These are phyloP conservation scores for Neoarius graeffei DNA, from an alignment of 2,113 vertebrate species.

Conservation along the genomic window DNA sequence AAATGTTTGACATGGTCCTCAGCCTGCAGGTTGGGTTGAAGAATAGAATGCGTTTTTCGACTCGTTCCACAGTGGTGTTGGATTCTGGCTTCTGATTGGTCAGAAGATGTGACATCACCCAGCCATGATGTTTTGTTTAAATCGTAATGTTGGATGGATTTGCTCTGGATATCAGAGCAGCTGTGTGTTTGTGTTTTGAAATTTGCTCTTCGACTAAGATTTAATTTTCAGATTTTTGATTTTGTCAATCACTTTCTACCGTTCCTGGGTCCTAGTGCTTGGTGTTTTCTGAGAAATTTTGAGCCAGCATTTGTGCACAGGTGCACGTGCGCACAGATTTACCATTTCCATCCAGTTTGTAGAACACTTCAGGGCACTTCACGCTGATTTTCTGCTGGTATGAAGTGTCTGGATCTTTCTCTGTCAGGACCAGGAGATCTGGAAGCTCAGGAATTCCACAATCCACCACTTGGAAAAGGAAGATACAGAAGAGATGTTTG, in stretches of 20 bases:
- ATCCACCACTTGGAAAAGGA: conserved; percentile 73
- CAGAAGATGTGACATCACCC: neutral
- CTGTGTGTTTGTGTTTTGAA: neutral
- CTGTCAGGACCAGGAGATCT: conserved; percentile 51
- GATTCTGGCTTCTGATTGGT: neutral
- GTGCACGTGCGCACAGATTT: neutral
- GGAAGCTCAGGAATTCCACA: conserved; percentile 74
- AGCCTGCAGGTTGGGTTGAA: neutral
- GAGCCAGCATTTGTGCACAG: neutral
- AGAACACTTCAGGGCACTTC: conserved; percentile 66
- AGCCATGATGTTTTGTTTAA: neutral
- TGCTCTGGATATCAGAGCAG: neutral
- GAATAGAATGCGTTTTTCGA: too few species aligned
- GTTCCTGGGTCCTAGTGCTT: conserved; percentile 2
- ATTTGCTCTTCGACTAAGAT: neutral
- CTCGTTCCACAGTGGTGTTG: neutral
- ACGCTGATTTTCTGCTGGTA: conserved; percentile 60
- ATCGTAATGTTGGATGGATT: neutral
- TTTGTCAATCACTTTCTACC: neutral
- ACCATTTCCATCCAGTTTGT: conserved; percentile 53
- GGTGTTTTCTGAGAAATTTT: neutral
- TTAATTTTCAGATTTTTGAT: neutral
- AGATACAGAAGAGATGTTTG: neutral
- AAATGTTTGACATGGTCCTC: neutral
- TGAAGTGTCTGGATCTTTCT: conserved; percentile 29